Conservation (phyloP, 2,888 invertebrate genomes). For the Leistus spinibarbis region DNA sequence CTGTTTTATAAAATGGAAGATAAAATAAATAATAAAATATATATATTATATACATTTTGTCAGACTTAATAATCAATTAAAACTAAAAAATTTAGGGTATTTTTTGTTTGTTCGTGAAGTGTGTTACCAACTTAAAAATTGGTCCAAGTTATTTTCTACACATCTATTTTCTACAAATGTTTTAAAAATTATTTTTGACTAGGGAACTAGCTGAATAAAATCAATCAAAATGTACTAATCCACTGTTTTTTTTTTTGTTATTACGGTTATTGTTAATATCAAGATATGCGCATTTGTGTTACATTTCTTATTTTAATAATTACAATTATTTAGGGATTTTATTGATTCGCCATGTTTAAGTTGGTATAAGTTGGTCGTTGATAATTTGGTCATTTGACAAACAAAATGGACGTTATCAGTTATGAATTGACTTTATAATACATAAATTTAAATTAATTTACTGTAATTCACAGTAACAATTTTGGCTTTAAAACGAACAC, state of each 20-base stretch:
- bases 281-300: not conserved
- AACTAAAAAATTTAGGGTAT: not conserved
- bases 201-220: conserved; percentile 35
- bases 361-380: not conserved
- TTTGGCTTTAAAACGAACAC: not conserved
- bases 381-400: not conserved
- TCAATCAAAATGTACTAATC: conserved; percentile 2
- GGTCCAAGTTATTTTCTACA: conserved; percentile 32
- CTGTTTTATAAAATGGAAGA: not conserved
- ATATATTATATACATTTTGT: conserved; percentile 4
- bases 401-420: not conserved
- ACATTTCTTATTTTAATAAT: not conserved
- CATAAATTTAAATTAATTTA: not conserved
- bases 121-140: conserved; percentile 22
- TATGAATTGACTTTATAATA: not conserved
- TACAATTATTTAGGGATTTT: not conserved
- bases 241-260: conserved; percentile 26
- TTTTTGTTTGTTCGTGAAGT: conserved; percentile 12
- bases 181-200: conserved; percentile 32
- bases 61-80: not conserved
- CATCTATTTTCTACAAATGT: conserved; percentile 28
- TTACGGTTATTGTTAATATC: not conserved
- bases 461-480: not conserved
- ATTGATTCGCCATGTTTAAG: not conserved
- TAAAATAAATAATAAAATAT: conserved; percentile 23